A percentile compares a stretch with the other conserved stretches of the same genome.
These are phyloP conservation scores for Micromys minutus DNA, from an alignment of 2,113 vertebrate genomes.

Conservation along the genomic window DNA sequence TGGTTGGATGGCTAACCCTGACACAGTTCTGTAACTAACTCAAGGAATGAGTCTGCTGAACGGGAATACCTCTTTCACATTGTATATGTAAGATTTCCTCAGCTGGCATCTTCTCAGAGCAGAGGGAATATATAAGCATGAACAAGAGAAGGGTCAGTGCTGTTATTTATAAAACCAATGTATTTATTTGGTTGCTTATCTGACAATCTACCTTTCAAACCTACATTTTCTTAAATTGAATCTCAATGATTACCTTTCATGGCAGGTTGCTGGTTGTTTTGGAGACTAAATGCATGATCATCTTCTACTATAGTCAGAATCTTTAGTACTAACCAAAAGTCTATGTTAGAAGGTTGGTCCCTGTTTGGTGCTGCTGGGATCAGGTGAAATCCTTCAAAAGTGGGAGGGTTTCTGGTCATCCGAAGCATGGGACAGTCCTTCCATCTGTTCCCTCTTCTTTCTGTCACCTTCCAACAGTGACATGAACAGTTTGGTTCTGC, in stretches of 20 bases:
- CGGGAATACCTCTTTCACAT: conserved; percentile 23
- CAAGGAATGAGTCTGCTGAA: background rate
- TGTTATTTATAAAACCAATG: conserved; percentile 20
- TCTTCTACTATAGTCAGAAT: background rate
- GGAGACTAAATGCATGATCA: conserved; percentile 20
- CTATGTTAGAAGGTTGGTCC: background rate
- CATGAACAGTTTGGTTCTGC: background rate
- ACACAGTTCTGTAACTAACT: background rate
- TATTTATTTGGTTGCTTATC: background rate
- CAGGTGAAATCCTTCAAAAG: background rate
- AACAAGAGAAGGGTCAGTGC: background rate
- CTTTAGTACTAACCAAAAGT: background rate
- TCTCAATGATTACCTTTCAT: background rate
- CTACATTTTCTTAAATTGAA: background rate
- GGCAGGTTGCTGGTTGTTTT: background rate
- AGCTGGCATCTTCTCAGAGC: background rate
- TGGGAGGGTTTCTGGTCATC: background rate
- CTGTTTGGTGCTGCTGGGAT: background rate
- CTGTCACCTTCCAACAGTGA: background rate
- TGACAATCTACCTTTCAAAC: conserved; percentile 35
- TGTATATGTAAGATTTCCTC: conserved; percentile 6
- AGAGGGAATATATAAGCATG: background rate
- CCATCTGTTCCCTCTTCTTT: background rate
- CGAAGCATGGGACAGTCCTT: background rate
- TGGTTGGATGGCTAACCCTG: background rate